A percentile compares a stretch with the other conserved stretches of the same genome.
Conservation (phyloP, 2,113 vertebrate species). For the Ceyx margarethae region DNA sequence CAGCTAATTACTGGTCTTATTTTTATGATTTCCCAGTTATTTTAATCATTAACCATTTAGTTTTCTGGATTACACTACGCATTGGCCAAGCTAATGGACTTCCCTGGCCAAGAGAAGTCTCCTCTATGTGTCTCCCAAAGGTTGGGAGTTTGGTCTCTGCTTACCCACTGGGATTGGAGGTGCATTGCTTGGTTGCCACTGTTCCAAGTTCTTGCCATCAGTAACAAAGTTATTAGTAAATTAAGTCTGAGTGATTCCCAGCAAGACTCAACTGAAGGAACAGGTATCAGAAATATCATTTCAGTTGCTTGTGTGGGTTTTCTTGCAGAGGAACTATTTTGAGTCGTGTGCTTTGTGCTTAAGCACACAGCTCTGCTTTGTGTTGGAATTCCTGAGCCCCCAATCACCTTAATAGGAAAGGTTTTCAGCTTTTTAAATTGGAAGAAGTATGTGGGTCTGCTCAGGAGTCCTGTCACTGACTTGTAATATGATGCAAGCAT, state of each 20-base stretch:
- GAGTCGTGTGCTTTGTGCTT: background rate
- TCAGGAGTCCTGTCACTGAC: background rate
- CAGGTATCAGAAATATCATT: background rate
- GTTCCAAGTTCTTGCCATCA: background rate
- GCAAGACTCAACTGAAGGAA: background rate
- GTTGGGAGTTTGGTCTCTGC: background rate
- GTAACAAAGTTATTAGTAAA: background rate
- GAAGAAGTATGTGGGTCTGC: background rate
- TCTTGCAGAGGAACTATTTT: background rate
- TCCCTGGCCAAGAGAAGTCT: background rate
- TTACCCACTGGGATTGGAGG: background rate
- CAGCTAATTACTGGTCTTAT: background rate
- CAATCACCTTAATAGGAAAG: background rate
- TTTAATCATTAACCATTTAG: background rate
- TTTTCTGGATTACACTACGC: background rate
- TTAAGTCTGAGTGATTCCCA: background rate
- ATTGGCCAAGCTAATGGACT: background rate
- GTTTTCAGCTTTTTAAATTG: background rate
- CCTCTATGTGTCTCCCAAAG: background rate
- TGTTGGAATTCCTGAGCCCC: background rate
- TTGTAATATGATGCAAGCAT: background rate
- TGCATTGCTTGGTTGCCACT: background rate
- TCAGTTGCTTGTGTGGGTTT: background rate
- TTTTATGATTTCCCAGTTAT: background rate
- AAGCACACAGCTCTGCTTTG: background rate